These are phyloP conservation scores for Helicoverpa zea DNA, from an alignment of 1,140 invertebrate species.

Conservation along the genomic window DNA sequence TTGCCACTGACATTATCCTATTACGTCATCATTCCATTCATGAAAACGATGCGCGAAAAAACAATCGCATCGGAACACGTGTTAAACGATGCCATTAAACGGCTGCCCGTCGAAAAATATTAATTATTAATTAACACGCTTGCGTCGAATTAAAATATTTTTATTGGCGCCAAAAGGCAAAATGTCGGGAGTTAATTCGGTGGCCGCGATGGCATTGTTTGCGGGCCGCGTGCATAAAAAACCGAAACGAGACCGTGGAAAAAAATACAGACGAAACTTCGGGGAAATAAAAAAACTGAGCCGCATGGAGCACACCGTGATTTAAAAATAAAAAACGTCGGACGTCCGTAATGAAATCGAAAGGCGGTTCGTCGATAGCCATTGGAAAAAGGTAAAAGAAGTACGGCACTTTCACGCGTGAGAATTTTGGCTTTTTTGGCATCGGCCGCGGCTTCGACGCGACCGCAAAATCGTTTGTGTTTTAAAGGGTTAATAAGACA, in stretches of 20 bases:
- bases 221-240: slow-evolving; percentile 81
- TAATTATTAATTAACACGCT: slow-evolving; percentile 85
- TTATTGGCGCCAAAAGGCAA: slow-evolving; percentile 83
- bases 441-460: slow-evolving; percentile 61
- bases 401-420: slow-evolving; percentile 83
- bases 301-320: slow-evolving; percentile 80
- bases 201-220: slow-evolving; percentile 85
- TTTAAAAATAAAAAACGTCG: slow-evolving; percentile 86
- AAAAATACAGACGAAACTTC: slow-evolving; percentile 79
- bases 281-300: slow-evolving; percentile 74
- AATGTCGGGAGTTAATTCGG: slow-evolving; percentile 84
- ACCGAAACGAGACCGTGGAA: slow-evolving; percentile 73
- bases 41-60: slow-evolving; percentile 82
- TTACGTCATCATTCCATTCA: slow-evolving; percentile 86
- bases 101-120: slow-evolving; percentile 81
- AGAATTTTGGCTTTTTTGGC: slow-evolving; percentile 84
- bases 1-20: slow-evolving; percentile 86
- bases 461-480: slow-evolving; percentile 64
- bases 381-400: slow-evolving; percentile 86
- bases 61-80: slow-evolving; percentile 83
- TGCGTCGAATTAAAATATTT: slow-evolving; percentile 85
- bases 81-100: slow-evolving; percentile 81
- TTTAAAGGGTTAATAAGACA: slow-evolving; percentile 75
- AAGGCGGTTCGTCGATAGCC: slow-evolving; percentile 85
- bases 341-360: slow-evolving; percentile 86